phyloP scores from a whole-genome alignment of 2,113 vertebrate genomes.

The Echinops telfairi region DNA sequence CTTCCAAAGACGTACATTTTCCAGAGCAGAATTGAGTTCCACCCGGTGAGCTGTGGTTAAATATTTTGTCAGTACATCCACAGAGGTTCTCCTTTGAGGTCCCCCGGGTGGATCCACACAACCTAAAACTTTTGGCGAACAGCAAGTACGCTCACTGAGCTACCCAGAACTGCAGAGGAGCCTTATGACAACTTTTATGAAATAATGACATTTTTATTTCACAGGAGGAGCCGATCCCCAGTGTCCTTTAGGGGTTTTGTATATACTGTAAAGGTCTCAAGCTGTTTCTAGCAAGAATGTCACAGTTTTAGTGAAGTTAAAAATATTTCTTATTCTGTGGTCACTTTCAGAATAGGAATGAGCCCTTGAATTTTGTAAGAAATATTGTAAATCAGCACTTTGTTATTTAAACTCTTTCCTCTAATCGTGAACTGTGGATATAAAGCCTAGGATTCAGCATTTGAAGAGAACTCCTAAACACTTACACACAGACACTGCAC shows the following conservation, averaged over 20 bases:
- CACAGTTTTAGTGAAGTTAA: neutral
- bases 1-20: too few relatives aligned
- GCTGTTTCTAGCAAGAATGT: neutral
- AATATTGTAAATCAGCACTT: neutral
- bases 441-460: neutral
- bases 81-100: neutral
- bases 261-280: neutral
- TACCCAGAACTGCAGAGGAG: neutral
- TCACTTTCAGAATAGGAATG: slow-evolving; percentile 19
- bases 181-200: neutral
- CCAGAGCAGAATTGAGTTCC: neutral
- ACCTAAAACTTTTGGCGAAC: neutral
- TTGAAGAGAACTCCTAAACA: neutral
- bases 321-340: neutral
- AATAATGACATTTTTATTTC: slow-evolving; percentile 20
- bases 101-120: neutral
- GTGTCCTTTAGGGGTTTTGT: neutral
- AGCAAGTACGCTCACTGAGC: neutral
- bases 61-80: neutral
- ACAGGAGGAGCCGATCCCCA: neutral
- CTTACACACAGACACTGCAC: neutral
- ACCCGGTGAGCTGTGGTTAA: neutral
- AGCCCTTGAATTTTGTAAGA: neutral
- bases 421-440: neutral
- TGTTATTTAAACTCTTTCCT: slow-evolving; percentile 14